Evolutionary conservation across 2,797 vertebrate species (phyloP), one percentile per base, ranked within the genome.

Genomic region (Channa striata): DNA sequence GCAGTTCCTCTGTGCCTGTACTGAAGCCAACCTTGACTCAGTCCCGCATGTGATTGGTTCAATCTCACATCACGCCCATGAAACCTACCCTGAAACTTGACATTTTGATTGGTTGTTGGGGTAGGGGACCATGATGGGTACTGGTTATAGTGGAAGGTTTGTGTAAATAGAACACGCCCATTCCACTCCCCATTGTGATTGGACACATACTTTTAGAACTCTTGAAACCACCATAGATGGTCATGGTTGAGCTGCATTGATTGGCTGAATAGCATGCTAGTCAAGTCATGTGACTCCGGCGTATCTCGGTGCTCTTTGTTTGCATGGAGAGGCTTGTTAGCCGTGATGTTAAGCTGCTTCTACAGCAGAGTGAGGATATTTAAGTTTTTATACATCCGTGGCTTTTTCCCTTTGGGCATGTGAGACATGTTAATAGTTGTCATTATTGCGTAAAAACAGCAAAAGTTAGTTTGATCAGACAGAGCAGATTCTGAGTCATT

Each of bases 161-260:
- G 2, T 36, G 9, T 14, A 57, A 6, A 47, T 39, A 9, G 11
- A 0, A 14, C 6, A 10, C 0, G 0, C 0, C 44, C 39, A 58
- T 44, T 59, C 56, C 34, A 16, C 13, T 1, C 4, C 48, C 54
- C 25, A 4, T 59, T 69, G 2, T 62, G 11, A 89, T 89, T 92
- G 92, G 87, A 78, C 16, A 11, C 57, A 58, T 81, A 80, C 73
- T 74, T 86, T 82, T 78, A 70, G 81, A 68, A 57, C 10, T 23
- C 11, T 37, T 19, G 46, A 82, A 63, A 67, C 47, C 33, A 83
- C 93, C 90, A 80, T 90, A 92, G 54, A 90, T 84, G 92, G 90
- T 50, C 4, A 66, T 1, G 5, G 56, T 57, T 48, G 9, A 23
- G 39, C 25, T 44, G 4, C 40, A 11, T 13, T 43, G 48, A 87